phyloP scores from a whole-genome alignment of 2,113 vertebrate species.

The Alouatta palliata region DNA sequence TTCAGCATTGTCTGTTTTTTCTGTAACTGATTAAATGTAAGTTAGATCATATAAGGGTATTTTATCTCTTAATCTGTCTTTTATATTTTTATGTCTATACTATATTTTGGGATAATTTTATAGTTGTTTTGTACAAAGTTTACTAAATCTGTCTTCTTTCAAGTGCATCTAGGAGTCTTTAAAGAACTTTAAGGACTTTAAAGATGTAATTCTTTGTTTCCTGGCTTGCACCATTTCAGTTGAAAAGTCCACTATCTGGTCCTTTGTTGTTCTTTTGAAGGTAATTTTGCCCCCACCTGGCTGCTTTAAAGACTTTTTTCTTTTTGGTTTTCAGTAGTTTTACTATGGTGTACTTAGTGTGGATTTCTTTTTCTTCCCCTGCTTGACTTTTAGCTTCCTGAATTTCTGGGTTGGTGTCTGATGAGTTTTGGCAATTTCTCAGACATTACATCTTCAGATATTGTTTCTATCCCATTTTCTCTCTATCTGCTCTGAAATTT shows the following conservation, averaged over 20 bases:
- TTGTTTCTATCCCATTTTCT: background rate
- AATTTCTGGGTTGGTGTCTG: background rate
- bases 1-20: background rate
- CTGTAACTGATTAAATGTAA: slow-evolving; percentile 20
- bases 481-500: background rate
- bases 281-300: background rate
- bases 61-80: background rate
- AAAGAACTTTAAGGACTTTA: background rate
- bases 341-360: background rate
- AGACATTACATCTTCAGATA: background rate
- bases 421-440: slow-evolving; percentile 32
- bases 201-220: background rate
- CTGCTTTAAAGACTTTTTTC: background rate
- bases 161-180: background rate
- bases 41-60: background rate
- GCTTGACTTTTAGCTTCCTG: background rate
- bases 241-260: background rate
- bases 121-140: background rate
- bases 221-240: background rate
- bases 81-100: background rate
- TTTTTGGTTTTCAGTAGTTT: slow-evolving; percentile 1
- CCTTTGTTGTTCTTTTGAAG: background rate
- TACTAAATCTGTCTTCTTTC: background rate
- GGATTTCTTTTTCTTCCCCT: background rate
- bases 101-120: background rate